Evolutionary conservation across 2,888 invertebrate genomes (phyloP).

Genomic region (Lasioglossum calceatum): DNA sequence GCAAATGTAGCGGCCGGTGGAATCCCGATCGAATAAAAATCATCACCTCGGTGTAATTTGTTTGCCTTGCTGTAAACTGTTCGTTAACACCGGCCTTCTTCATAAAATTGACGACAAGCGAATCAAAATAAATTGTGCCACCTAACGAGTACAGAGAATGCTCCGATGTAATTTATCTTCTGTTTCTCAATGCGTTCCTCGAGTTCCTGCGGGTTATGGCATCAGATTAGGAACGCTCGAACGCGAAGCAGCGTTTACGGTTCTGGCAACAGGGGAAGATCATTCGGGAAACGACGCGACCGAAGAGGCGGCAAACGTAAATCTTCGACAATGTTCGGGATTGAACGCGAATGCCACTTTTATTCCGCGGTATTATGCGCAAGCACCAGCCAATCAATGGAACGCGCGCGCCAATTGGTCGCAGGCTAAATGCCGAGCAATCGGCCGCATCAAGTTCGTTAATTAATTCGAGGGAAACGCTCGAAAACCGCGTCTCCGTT

Average conservation of each 20-base stretch:
- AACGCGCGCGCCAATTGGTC: slow-evolving; percentile 55
- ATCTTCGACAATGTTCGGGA: slow-evolving; percentile 42
- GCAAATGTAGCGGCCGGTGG: background rate
- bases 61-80: background rate
- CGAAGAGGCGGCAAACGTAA: slow-evolving; percentile 11
- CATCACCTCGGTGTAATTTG: background rate
- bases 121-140: background rate
- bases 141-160: background rate
- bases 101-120: background rate
- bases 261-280: background rate
- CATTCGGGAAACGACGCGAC: background rate
- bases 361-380: slow-evolving; percentile 52
- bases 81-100: background rate
- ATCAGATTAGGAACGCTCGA: background rate
- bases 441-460: slow-evolving; percentile 50
- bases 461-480: slow-evolving; percentile 52
- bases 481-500: slow-evolving; percentile 30
- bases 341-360: slow-evolving; percentile 56
- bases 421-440: slow-evolving; percentile 55
- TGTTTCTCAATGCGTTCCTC: background rate
- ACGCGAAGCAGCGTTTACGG: background rate
- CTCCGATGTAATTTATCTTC: background rate
- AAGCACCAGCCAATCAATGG: slow-evolving; percentile 46
- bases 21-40: background rate
- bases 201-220: background rate